Evolutionary conservation across 2,113 vertebrate species (phyloP).

Genomic region (Antennarius striatus): DNA sequence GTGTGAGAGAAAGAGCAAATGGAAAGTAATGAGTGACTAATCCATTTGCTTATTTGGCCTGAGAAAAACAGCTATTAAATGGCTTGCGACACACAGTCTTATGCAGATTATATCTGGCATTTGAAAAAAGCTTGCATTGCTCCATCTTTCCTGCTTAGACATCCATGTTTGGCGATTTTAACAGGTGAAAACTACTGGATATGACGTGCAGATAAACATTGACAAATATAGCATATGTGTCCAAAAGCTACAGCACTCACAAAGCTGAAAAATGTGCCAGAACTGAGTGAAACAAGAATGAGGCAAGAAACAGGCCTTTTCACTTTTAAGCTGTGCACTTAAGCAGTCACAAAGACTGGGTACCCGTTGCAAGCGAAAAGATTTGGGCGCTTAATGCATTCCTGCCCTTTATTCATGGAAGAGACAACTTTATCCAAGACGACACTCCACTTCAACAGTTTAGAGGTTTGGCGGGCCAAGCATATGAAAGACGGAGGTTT

Average conservation of each 20-base stretch:
- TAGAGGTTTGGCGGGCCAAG: slow-evolving; percentile 61
- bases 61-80: slow-evolving; percentile 50
- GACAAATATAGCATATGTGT: slow-evolving; percentile 6
- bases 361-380: slow-evolving; percentile 52
- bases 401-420: slow-evolving; percentile 66
- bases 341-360: slow-evolving; percentile 63
- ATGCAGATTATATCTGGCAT: slow-evolving; percentile 63
- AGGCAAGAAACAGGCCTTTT: slow-evolving; percentile 69
- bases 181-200: background rate
- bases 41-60: slow-evolving; percentile 52
- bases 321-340: slow-evolving; percentile 71
- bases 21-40: slow-evolving; percentile 38
- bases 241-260: slow-evolving; percentile 34
- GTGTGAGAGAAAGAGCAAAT: background rate
- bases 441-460: slow-evolving; percentile 69
- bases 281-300: slow-evolving; percentile 44
- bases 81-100: slow-evolving; percentile 50
- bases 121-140: slow-evolving; percentile 41
- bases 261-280: slow-evolving; percentile 39
- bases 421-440: slow-evolving; percentile 68
- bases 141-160: background rate
- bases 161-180: slow-evolving; percentile 17
- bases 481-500: slow-evolving; percentile 53
- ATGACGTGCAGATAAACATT: slow-evolving; percentile 32
- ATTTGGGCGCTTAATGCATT: slow-evolving; percentile 71